Evolutionary conservation across 2,113 vertebrate species (phyloP), one percentile per base, ranked within the genome.

Genomic region (Ranitomeya variabilis): DNA sequence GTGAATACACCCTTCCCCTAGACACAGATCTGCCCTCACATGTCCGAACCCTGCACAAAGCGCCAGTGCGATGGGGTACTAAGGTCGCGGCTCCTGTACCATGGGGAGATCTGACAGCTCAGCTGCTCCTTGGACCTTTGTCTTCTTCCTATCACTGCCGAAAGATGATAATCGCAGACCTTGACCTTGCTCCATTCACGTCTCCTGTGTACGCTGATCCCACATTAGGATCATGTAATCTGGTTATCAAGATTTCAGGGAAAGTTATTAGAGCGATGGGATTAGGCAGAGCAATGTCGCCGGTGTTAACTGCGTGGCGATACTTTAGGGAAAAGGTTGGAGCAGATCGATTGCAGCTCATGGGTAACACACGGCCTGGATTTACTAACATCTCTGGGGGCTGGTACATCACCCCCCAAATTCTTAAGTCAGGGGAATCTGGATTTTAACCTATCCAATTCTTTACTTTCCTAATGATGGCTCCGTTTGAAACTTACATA

Each of bases 101-200:
- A 55, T 6, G 23, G 51, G 23, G 59, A 67, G 59, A 57, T 1
- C 37, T 78, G 80, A 73, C 87, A 69, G 7, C 73, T n/a, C 57
- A 13, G 26, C 11, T 9, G 37, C 73, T 66, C 82, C 60, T 79
- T 89, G 82, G 87, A 85, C 81, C 87, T 89, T 89, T 55, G 73
- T 59, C 57, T 88, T 26, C 71, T 66, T 16, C 64, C 54, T 89
- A 85, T 79, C 73, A 45, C 80, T 57, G 37, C 7, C 60, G 59
- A 59, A 59, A 21, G 64, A 69, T 12, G 45, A 10, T 79, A 51
- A 85, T 85, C 7, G 55, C 59, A 31, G 52, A 19, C n/a, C 12
- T 11, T 31, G 26, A 21, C 45, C 57, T 51, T 3, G 62, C 64
- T n/a, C 6, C 64, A 66, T n/a, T 9, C 21, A 9, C 7, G 12